These are phyloP conservation scores for Agonopterix alstromeriana DNA, from an alignment of 2,888 invertebrate species.

Conservation along the genomic window DNA sequence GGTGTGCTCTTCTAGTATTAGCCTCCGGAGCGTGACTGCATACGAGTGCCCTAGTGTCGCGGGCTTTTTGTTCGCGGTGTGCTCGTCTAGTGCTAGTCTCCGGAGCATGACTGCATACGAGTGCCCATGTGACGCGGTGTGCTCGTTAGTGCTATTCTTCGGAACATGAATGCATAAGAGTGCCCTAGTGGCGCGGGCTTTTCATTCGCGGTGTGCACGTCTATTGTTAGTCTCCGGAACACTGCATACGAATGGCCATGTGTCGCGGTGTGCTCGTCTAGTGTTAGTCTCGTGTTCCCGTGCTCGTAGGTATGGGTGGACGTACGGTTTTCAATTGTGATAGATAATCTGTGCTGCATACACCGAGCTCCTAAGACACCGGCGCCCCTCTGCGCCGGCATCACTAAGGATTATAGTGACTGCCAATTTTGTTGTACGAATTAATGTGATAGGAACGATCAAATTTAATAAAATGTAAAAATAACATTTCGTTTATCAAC, in stretches of 20 bases:
- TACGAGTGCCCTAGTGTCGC: no score
- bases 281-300: constrained; percentile 1
- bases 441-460: constrained; percentile 60
- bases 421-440: constrained; percentile 65
- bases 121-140: not conserved
- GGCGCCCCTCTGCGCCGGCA: constrained; percentile 15
- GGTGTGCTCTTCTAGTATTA: constrained; percentile 62
- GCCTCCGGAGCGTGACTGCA: not conserved
- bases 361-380: not conserved
- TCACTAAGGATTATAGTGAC: constrained; percentile 33
- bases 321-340: not conserved
- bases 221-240: not conserved
- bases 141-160: not conserved
- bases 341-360: constrained; percentile 1
- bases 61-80: no score
- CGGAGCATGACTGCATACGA: not conserved
- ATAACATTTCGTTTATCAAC: constrained; percentile 44
- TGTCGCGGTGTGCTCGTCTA: not conserved
- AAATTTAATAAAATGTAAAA: constrained; percentile 45
- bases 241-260: not conserved
- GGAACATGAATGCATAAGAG: not conserved
- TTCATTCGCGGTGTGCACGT: not conserved
- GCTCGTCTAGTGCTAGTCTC: constrained; percentile 62
- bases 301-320: not conserved
- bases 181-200: no score